Evolutionary conservation across 2,888 invertebrate species (phyloP), one percentile per base, ranked within the genome.

Genomic region (Cephus nigrinus): DNA sequence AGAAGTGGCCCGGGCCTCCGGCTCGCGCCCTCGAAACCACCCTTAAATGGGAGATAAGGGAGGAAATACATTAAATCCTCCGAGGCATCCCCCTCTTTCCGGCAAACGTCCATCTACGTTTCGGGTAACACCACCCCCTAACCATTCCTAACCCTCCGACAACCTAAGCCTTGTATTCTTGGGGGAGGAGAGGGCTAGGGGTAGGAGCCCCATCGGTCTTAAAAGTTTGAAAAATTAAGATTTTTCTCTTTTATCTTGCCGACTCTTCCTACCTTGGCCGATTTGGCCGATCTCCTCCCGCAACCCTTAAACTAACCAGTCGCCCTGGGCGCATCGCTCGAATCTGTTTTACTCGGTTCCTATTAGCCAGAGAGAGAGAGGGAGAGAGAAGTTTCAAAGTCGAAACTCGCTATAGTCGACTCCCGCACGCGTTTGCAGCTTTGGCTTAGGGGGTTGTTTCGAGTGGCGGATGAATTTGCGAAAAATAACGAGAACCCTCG

Each of bases 31-130:
- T 82, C 82, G 79, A 83, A 86, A 84, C 83, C 85, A 80, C 84
- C 83, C 86, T 86, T 83, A 82, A 85, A 86, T 81, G 81, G 81
- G 35, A 85, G 86, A 86, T 86, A 86, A 84, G 84, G 83, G 81
- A 82, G 80, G 82, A 86, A 86, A 86, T 85, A 86, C 86, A 85
- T 86, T 86, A 84, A 85, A 85, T 82, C 83, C 82, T 82, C 84
- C 83, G 73, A 72, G 78, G 77, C 79, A 79, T 82, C 79, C 80
- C 76, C 79, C 55, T 23, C 55, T 5, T 55, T 5, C 55, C 9
- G 55, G 23, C 23, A 55, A 55, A 55, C 55, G 55, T 55, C 55
- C 55, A 55, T 55, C 55, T 23, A 9, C 55, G 23, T 55, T 55
- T 55, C 55, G 55, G 55, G 23, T 55, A 55, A 23, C 55, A 9